Percentiles rank a stretch among this genome's conserved stretches.
Evolutionary conservation across 2,888 invertebrate genomes (phyloP).

Genomic region (Zootermopsis nevadensis): DNA sequence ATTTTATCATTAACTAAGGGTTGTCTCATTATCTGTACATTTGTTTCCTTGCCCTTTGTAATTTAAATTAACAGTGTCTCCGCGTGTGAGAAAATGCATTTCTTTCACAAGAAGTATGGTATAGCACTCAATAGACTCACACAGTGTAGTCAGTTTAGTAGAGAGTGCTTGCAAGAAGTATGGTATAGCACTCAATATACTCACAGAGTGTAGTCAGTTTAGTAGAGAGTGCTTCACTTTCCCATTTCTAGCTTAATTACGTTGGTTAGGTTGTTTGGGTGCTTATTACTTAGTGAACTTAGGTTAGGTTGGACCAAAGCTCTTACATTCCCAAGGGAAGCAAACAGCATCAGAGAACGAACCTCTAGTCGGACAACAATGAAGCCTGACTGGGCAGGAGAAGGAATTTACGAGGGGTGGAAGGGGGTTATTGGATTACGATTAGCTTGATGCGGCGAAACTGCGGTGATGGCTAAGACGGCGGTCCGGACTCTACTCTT

Average conservation of each 20-base stretch:
- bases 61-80: too few relatives aligned
- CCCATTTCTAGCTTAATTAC: background rate
- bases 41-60: too few relatives aligned
- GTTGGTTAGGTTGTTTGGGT: conserved; percentile 42
- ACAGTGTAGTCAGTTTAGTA: too few relatives aligned
- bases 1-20: too few relatives aligned
- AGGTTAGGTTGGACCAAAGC: conserved; percentile 16
- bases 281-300: conserved; percentile 45
- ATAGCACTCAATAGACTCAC: too few relatives aligned
- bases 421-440: conserved; percentile 39
- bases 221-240: too few relatives aligned
- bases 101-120: too few relatives aligned
- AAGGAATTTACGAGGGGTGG: background rate
- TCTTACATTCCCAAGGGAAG: conserved; percentile 17
- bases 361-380: conserved; percentile 1
- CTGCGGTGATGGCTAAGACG: conserved; percentile 2
- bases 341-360: conserved; percentile 2
- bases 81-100: too few relatives aligned
- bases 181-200: too few relatives aligned
- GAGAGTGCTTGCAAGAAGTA: too few relatives aligned
- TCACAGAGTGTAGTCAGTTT: too few relatives aligned
- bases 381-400: conserved; percentile 16
- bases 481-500: background rate
- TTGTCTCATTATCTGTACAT: too few relatives aligned
- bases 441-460: conserved; percentile 33